Conservation (phyloP, 1,140 invertebrate species). For the Microplitis demolitor region DNA sequence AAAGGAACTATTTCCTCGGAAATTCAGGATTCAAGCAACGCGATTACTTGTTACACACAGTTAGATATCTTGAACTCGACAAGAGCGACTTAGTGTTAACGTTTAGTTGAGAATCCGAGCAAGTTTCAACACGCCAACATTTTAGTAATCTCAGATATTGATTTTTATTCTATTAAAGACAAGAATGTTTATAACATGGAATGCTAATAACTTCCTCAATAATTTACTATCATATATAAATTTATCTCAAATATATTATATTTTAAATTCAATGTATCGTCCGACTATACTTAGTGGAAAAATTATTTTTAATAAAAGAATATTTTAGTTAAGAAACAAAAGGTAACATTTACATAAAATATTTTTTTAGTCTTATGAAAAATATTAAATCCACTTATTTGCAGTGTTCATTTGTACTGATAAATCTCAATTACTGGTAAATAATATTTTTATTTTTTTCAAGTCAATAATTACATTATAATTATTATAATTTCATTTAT, state of each 20-base stretch:
- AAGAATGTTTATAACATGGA: not conserved
- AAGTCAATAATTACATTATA: too few species aligned
- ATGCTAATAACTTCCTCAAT: not conserved
- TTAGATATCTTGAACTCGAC: constrained; percentile 5
- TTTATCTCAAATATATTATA: not conserved
- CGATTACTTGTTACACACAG: not conserved
- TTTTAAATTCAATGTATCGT: too few species aligned
- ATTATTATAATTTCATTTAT: too few species aligned
- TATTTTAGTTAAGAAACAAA: too few species aligned
- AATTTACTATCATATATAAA: not conserved
- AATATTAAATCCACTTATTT: too few species aligned
- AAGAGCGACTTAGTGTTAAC: not conserved
- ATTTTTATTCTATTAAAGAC: not conserved
- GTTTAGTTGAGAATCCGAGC: not conserved
- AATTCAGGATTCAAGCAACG: not conserved
- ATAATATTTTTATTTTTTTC: too few species aligned
- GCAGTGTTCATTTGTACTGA: too few species aligned
- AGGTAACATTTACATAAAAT: too few species aligned
- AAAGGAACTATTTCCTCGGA: not conserved
- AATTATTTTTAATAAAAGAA: too few species aligned
- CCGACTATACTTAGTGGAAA: too few species aligned
- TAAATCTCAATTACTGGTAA: too few species aligned
- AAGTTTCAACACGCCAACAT: not conserved
- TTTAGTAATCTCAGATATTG: not conserved
- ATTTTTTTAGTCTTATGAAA: too few species aligned